Percentiles rank a stretch among this genome's conserved stretches.
Evolutionary conservation across 2,113 vertebrate genomes (phyloP).

Genomic region (Apteryx owenii): DNA sequence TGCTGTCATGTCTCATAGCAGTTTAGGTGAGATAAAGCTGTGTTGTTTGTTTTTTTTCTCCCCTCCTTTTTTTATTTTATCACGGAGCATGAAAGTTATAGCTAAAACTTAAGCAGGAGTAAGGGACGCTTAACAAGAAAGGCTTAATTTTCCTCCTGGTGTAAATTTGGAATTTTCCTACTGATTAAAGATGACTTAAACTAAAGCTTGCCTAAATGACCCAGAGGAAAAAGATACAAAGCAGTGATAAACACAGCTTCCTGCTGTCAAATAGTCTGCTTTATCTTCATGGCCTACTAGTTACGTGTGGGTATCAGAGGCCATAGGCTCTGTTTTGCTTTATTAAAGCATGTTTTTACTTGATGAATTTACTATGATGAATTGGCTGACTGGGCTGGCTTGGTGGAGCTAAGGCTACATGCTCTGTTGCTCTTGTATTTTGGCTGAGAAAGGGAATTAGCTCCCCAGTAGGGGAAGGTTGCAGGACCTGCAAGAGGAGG

Average conservation of each 20-base stretch:
- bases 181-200: not conserved
- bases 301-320: not conserved
- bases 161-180: not conserved
- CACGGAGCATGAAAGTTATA: not conserved
- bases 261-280: not conserved
- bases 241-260: not conserved
- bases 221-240: not conserved
- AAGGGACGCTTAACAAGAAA: not conserved
- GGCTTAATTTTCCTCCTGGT: not conserved
- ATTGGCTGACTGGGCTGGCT: not conserved
- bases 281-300: not conserved
- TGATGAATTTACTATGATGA: not conserved
- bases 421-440: not conserved
- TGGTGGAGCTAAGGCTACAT: not conserved
- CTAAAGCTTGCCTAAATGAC: not conserved
- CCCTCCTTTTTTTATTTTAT: not conserved
- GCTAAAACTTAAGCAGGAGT: not conserved
- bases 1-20: constrained; percentile 48
- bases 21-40: constrained; percentile 50
- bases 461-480: not conserved
- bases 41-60: not conserved
- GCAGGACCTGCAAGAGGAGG: not conserved
- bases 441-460: not conserved
- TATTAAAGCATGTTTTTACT: not conserved
- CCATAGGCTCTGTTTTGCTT: not conserved